Evolutionary conservation across 1,140 invertebrate genomes (phyloP), one percentile per base, ranked within the genome.

Genomic region (Trialeurodes vaporariorum): DNA sequence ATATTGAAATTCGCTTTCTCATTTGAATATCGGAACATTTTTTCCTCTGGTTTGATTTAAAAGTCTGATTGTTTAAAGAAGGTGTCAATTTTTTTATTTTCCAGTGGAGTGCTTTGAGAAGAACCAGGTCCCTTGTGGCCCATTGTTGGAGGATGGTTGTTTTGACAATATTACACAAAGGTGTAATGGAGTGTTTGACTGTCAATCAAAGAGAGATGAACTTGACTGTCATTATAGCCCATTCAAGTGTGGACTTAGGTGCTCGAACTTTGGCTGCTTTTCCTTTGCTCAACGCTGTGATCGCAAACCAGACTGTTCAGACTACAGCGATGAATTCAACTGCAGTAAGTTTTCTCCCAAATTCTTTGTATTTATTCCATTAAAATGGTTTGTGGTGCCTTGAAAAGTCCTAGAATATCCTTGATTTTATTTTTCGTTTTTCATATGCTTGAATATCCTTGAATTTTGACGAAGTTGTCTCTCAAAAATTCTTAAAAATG

Each of bases 271-370:
- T 2, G 59, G 1, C 9, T 68, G 67, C 63, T 63, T 72, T 61
- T 61, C 64, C 13, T 24, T 60, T 2, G 61, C 23, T 22, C 63
- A 59, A 49, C 34, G 65, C 11, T 74, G 73, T 64, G 68, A 74
- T 69, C 67, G 69, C 13, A 69, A 49, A 69, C 70, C 24, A 66
- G 77, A 83, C 66, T 80, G 79, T 65, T 34, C 58, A 17, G 78
- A 80, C 71, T 71, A 72, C 23, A 73, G 75, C 21, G 79, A 80
- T 71, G 79, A 80, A 70, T 62, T 64, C 22, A 71, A 77, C 58
- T 80, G 79, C 74, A 49, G 34, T 49, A 49, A 49, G 34, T 49
- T 49, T 49, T 49, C 34, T 49, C 34, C 34, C 34, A 49, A 49
- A 5, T 49, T 9, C 5, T 49, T 49, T 49, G 5, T 49, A 49